Percentiles rank a stretch among this genome's conserved stretches.
phyloP scores from a whole-genome alignment of 2,113 vertebrate genomes.

The Cynoglossus semilaevis region DNA sequence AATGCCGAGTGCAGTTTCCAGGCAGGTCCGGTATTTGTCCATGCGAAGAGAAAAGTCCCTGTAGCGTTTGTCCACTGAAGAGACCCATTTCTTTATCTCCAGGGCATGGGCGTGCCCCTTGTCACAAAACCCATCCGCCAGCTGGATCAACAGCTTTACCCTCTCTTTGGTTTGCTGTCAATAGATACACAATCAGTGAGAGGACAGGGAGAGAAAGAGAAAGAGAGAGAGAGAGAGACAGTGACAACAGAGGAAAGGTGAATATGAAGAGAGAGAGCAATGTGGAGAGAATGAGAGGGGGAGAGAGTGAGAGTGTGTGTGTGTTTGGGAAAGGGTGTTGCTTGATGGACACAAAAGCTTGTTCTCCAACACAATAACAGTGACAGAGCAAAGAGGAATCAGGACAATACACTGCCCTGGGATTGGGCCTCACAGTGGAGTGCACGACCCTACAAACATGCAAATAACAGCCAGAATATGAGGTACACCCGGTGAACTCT shows the following conservation, averaged over 20 bases:
- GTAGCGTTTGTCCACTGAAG: conserved; percentile 97
- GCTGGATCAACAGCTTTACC: conserved; percentile 98
- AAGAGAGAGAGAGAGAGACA: conserved; percentile 25
- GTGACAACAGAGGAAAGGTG: conserved; percentile 48
- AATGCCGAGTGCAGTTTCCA: conserved; percentile 97
- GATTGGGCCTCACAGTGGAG: conserved; percentile 60
- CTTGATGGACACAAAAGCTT: conserved; percentile 59
- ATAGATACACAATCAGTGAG: conserved; percentile 48
- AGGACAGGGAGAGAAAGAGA: conserved; percentile 32
- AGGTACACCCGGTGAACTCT: neutral
- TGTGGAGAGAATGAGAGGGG: neutral
- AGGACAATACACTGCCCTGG: conserved; percentile 57
- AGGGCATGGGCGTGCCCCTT: conserved; percentile 97
- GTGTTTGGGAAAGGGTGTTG: conserved; percentile 51
- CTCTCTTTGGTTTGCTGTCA: conserved; percentile 99
- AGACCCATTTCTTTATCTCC: conserved; percentile 99
- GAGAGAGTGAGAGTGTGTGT: conserved; percentile 26
- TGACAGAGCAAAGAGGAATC: conserved; percentile 56
- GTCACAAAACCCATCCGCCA: conserved; percentile 99
- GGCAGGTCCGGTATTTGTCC: conserved; percentile 96
- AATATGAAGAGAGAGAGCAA: conserved; percentile 13
- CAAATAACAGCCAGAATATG: conserved; percentile 9
- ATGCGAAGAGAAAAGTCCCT: conserved; percentile 98
- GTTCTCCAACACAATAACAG: conserved; percentile 65
- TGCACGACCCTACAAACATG: conserved; percentile 32